A percentile compares a stretch with the other conserved stretches of the same genome.
Evolutionary conservation across 2,113 vertebrate species (phyloP).

Genomic region (Mionectes macconnelli): DNA sequence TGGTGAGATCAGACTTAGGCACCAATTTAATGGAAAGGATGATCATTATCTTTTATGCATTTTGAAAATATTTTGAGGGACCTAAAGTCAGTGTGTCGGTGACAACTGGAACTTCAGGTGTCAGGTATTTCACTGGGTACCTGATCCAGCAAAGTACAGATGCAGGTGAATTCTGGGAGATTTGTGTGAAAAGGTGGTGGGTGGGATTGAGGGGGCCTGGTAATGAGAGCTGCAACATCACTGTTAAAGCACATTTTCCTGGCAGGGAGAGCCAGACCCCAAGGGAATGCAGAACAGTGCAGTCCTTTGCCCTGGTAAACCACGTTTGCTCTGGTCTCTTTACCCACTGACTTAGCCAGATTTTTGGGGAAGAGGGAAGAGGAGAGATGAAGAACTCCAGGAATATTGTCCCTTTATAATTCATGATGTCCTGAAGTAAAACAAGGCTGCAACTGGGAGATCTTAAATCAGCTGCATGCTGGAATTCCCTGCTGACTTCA

Average conservation of each 20-base stretch:
- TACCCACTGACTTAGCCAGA: background rate
- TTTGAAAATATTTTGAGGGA: background rate
- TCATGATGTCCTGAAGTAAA: background rate
- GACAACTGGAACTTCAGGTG: background rate
- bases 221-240: background rate
- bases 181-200: background rate
- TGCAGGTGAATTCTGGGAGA: background rate
- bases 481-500: background rate
- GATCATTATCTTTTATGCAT: background rate
- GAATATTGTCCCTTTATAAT: background rate
- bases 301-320: background rate
- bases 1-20: background rate
- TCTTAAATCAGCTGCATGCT: background rate
- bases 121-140: background rate
- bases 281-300: background rate
- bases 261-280: background rate
- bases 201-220: background rate
- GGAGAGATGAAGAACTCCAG: background rate
- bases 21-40: background rate
- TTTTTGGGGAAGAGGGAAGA: background rate
- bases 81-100: background rate
- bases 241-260: background rate
- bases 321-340: background rate
- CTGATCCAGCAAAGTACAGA: background rate
- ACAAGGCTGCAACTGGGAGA: background rate